phyloP scores from a whole-genome alignment of 2,113 vertebrate species.

The Hystrix cristata region DNA sequence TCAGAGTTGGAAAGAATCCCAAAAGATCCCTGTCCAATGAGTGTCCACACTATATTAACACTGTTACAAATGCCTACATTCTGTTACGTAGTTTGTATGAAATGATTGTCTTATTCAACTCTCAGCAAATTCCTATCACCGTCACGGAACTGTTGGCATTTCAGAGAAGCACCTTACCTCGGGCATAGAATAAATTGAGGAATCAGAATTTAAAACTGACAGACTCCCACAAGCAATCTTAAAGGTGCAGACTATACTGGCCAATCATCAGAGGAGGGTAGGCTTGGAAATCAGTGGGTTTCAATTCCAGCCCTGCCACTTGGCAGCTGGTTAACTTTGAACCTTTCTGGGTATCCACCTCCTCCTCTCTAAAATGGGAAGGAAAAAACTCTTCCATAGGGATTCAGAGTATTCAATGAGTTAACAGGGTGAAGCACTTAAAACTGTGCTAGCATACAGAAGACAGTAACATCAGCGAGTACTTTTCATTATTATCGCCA shows the following conservation, averaged over 20 bases:
- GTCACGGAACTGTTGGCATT: not conserved
- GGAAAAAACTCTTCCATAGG: not conserved
- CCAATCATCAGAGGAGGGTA: not conserved
- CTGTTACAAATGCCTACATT: not conserved
- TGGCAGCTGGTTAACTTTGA: not conserved
- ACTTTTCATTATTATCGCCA: not conserved
- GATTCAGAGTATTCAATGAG: not conserved
- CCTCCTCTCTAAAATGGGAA: not conserved
- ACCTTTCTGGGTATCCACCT: not conserved
- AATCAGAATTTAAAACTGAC: not conserved
- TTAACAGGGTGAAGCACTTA: not conserved
- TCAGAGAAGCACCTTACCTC: not conserved
- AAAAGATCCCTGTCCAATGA: not conserved
- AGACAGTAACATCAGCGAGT: not conserved
- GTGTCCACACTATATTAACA: not conserved
- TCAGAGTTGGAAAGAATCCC: not conserved
- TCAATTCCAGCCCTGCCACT: not conserved
- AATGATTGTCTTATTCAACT: not conserved
- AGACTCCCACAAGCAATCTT: not conserved
- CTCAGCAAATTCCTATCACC: not conserved
- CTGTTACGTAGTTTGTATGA: not conserved
- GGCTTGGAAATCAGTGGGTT: not conserved
- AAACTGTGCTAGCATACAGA: not conserved
- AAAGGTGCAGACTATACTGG: not conserved
- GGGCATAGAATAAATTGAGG: not conserved